Evolutionary conservation across 23 tunicate genomes (phyloP).

Genomic region (Ciona savignyi): DNA sequence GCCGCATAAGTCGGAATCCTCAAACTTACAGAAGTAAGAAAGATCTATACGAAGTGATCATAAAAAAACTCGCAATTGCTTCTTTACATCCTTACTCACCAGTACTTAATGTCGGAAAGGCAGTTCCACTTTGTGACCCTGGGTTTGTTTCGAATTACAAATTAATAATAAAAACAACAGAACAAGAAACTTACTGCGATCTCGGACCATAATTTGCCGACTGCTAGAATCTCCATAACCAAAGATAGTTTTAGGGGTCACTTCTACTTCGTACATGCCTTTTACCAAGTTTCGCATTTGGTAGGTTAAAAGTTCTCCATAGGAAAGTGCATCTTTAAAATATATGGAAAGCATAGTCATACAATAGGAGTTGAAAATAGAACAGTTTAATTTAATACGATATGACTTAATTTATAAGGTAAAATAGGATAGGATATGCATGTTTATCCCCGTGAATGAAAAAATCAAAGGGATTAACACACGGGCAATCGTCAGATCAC

Average conservation of each 20-base stretch:
- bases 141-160: neutral
- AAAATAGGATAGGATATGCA: no score
- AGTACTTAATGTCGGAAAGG: neutral
- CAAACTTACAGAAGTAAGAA: constrained; percentile 26
- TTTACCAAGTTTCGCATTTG: constrained; percentile 16
- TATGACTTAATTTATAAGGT: no score
- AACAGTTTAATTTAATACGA: no score
- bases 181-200: constrained; percentile 3
- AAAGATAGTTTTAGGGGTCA: constrained; percentile 35
- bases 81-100: neutral
- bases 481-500: no score
- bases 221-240: constrained; percentile 49
- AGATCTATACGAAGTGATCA: neutral
- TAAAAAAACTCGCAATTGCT: neutral
- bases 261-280: constrained; percentile 68
- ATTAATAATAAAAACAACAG: no score
- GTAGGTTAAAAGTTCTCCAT: constrained; percentile 50
- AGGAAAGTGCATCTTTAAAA: neutral
- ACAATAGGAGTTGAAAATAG: no score
- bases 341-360: no score
- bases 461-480: no score
- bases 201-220: constrained; percentile 19
- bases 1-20: constrained; percentile 7
- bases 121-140: neutral
- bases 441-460: no score